Percentiles rank a stretch among this genome's conserved stretches.
Conservation (phyloP, 2,113 vertebrate species). For the Neotragus moschatus region DNA sequence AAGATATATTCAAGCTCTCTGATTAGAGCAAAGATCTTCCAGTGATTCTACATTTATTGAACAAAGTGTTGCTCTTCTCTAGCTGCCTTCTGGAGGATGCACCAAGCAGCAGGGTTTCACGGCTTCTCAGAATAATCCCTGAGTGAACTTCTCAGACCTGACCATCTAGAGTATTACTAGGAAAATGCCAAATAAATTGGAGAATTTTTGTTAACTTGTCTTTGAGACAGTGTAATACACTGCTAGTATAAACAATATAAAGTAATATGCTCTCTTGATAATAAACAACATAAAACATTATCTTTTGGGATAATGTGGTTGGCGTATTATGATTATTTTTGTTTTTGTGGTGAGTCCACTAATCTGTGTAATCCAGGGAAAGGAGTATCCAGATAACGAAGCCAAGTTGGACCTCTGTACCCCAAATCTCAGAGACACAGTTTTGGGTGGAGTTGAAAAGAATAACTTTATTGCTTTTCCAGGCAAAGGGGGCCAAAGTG, state of each 20-base stretch:
- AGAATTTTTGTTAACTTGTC: neutral
- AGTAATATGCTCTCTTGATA: neutral
- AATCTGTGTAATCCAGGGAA: neutral
- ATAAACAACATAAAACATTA: neutral
- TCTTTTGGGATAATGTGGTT: neutral
- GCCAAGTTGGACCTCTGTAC: neutral
- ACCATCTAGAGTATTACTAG: neutral
- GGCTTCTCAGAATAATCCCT: neutral
- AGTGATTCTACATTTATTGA: neutral
- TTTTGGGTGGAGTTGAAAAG: neutral
- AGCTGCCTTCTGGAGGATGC: neutral
- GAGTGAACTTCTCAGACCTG: neutral
- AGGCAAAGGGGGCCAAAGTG: neutral
- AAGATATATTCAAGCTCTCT: neutral
- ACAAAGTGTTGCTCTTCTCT: neutral
- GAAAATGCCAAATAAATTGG: neutral
- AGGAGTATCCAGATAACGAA: neutral
- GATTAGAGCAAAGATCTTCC: neutral
- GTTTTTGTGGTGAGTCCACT: neutral
- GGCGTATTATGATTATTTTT: neutral
- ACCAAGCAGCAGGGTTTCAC: neutral
- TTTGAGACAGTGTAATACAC: neutral
- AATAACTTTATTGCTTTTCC: neutral
- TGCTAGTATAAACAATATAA: neutral
- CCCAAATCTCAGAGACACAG: neutral